phyloP scores from a whole-genome alignment of 2,797 vertebrate genomes.

The Microcaecilia unicolor region DNA sequence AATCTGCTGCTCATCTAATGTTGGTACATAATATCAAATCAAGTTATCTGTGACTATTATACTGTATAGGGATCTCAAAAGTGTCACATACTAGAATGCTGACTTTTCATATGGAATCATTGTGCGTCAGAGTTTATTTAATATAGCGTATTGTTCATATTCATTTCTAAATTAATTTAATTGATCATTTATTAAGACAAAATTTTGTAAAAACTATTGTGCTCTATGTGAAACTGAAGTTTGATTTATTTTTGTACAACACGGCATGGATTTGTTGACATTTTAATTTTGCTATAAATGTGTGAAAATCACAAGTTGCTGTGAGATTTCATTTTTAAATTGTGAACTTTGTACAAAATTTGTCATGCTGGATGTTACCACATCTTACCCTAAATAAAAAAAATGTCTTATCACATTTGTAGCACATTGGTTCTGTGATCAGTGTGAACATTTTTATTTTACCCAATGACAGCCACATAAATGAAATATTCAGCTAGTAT shows the following conservation, averaged over 20 bases:
- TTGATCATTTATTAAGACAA: slow-evolving; percentile 96
- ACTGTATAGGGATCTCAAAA: slow-evolving; percentile 86
- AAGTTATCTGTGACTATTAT: slow-evolving; percentile 92
- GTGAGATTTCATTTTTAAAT: slow-evolving; percentile 99
- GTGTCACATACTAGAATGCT: slow-evolving; percentile 95
- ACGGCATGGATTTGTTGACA: slow-evolving; percentile 99
- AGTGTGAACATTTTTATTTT: slow-evolving; percentile 21
- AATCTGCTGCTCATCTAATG: slow-evolving; percentile 91
- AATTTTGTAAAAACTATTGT: slow-evolving; percentile 99
- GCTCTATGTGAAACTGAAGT: slow-evolving; percentile 99
- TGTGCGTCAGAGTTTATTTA: slow-evolving; percentile 98
- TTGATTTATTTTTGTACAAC: slow-evolving; percentile 99
- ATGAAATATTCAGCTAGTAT: slow-evolving; percentile 5
- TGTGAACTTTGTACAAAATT: slow-evolving; percentile 99
- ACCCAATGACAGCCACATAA: not conserved
- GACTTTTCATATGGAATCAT: slow-evolving; percentile 95
- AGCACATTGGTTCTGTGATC: slow-evolving; percentile 46
- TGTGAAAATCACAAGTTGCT: slow-evolving; percentile 99
- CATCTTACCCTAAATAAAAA: slow-evolving; percentile 98
- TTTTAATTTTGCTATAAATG: slow-evolving; percentile 99
- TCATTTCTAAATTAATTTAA: slow-evolving; percentile 94
- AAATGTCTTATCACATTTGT: slow-evolving; percentile 90
- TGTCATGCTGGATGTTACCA: slow-evolving; percentile 99
- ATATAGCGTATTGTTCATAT: slow-evolving; percentile 84
- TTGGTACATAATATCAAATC: slow-evolving; percentile 88